Base-by-base conservation (phyloP, 2,797 vertebrate genomes). In the Acanthurus tractus region DNA sequence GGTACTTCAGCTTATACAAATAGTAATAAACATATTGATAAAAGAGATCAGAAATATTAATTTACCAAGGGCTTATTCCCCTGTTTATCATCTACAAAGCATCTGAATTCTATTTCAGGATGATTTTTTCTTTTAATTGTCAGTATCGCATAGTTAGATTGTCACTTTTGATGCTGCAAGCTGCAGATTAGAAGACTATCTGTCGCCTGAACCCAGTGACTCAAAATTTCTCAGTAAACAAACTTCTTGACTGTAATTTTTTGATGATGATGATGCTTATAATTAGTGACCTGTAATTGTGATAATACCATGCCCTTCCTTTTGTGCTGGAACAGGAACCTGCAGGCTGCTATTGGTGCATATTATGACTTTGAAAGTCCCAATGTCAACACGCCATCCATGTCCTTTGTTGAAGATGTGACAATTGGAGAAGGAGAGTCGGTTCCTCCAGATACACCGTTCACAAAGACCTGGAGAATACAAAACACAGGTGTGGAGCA, bases 351-450 rank as follows among this genome's bases (percentile, higher is more conserved):
- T 85, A 99, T 99, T 36, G 98, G 98, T 89, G 98, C 98, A 77
- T 99, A 99, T 90, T 99, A 99, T 68, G 98, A 99, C 91, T 99
- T 99, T 46, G 98, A 99, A 94, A 99, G 98, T 92, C 98, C 98
- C 54, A 99, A 98, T 93, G 96, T 99, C 94, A 98, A 95, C 15
- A 96, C 98, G 9, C 98, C 98, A 36, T 97, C 97, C 71, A 99
- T 99, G 98, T 98, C 98, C 10, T 96, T 99, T 87, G 97, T 99
- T 88, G 97, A 97, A 90, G 98, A 99, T 84, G 98, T 99, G 91
- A 99, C 98, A n/a, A 99, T 99, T 82, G 98, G 98, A 53, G 98
- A 99, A 94, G 98, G 98, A 5, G 98, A 99, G 86, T 99, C 98
- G 0, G 97, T 99, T 86, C 98, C 98, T 88, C 98, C 98, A 14